These are phyloP conservation scores for Mustela nigripes DNA, from an alignment of 2,113 vertebrate species.

Conservation along the genomic window DNA sequence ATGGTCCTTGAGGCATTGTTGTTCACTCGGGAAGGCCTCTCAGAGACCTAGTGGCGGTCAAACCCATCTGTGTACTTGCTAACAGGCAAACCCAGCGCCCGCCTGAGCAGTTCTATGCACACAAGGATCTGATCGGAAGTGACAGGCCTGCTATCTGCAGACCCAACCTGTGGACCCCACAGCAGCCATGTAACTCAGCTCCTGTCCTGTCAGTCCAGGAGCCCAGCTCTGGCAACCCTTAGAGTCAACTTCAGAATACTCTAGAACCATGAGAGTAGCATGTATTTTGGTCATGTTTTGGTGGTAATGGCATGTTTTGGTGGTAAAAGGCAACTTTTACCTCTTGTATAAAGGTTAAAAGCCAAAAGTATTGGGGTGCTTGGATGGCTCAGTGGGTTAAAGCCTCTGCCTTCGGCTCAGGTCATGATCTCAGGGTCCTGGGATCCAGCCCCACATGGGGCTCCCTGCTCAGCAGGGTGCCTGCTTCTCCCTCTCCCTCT, in stretches of 20 bases:
- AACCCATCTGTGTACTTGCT: not conserved
- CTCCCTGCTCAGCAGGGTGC: not conserved
- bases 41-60: not conserved
- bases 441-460: not conserved
- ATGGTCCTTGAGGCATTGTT: not conserved
- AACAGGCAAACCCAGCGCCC: not conserved
- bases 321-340: not conserved
- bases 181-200: not conserved
- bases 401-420: not conserved
- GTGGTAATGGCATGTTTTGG: too few species aligned
- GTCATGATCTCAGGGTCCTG: not conserved
- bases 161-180: rapidly evolving
- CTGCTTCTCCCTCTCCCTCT: not conserved
- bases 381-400: not conserved
- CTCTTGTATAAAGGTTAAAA: not conserved
- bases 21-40: not conserved
- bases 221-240: not conserved
- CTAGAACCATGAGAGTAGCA: not conserved
- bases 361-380: not conserved
- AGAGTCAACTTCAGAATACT: not conserved
- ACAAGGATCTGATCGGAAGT: not conserved
- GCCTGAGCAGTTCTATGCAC: not conserved
- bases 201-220: not conserved
- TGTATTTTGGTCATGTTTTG: too few species aligned
- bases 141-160: not conserved